Conservation (phyloP, 2,797 vertebrate species). For the Argya squamiceps region DNA sequence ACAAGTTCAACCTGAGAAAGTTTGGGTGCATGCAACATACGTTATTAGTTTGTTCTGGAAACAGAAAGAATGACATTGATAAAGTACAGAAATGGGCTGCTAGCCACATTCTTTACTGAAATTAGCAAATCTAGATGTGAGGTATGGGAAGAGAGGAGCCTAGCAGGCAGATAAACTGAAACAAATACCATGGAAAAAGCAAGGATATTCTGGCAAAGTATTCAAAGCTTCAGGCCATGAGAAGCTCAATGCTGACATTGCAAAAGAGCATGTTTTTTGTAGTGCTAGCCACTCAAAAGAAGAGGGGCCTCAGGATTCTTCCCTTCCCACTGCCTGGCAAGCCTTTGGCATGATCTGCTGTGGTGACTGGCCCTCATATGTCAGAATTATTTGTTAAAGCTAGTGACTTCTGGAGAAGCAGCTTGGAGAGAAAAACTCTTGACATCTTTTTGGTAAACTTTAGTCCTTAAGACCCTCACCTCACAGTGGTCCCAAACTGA, state of each 20-base stretch:
- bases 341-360: neutral
- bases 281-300: neutral
- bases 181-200: neutral
- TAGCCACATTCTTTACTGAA: neutral
- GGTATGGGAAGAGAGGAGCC: neutral
- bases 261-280: neutral
- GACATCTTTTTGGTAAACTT: neutral
- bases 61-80: neutral
- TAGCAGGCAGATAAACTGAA: neutral
- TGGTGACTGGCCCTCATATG: neutral
- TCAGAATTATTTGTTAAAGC: neutral
- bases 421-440: neutral
- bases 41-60: neutral
- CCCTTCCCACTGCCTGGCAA: fast-evolving
- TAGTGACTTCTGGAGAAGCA: neutral
- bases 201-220: neutral
- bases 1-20: neutral
- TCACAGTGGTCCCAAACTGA: neutral
- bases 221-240: neutral
- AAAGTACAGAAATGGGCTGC: neutral
- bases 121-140: neutral
- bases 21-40: neutral
- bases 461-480: neutral
- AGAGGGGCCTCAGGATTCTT: neutral
- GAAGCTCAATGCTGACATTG: neutral